Conservation (phyloP, 2,113 vertebrate genomes). For the Pseudopodoces humilis region DNA sequence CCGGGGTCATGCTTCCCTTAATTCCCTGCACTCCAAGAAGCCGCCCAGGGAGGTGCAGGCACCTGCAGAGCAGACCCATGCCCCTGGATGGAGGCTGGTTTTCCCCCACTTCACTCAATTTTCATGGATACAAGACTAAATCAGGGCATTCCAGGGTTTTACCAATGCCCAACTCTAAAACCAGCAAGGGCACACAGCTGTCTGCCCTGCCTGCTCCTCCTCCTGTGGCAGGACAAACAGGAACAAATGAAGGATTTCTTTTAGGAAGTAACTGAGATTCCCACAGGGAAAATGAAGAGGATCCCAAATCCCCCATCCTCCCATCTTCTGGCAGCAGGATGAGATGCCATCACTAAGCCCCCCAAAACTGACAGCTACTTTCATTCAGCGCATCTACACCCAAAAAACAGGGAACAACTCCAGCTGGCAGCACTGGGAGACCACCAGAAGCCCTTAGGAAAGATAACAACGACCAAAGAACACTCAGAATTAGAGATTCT, state of each 20-base stretch:
- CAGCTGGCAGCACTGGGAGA: not conserved
- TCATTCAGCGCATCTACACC: not conserved
- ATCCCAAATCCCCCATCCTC: not conserved
- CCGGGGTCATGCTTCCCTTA: not conserved
- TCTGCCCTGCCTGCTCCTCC: not conserved
- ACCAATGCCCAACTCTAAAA: fast-evolving
- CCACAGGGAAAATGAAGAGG: not conserved
- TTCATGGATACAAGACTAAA: not conserved
- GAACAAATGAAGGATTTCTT: not conserved
- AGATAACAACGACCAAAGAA: fast-evolving
- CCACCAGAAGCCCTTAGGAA: not conserved
- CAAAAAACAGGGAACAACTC: not conserved
- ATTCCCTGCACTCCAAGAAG: not conserved
- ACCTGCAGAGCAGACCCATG: not conserved
- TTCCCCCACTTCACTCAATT: not conserved
- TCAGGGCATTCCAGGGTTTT: not conserved
- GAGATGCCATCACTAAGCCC: not conserved
- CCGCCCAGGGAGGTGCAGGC: not conserved
- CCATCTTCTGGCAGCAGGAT: not conserved
- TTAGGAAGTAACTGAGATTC: not conserved
- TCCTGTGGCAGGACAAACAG: not conserved
- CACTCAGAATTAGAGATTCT: not conserved
- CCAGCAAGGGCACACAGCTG: fast-evolving
- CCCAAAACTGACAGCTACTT: not conserved
- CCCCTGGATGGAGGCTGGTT: not conserved